These are phyloP conservation scores for Gambusia yucatana DNA, from an alignment of 2,797 vertebrate genomes.

Conservation along the genomic window DNA sequence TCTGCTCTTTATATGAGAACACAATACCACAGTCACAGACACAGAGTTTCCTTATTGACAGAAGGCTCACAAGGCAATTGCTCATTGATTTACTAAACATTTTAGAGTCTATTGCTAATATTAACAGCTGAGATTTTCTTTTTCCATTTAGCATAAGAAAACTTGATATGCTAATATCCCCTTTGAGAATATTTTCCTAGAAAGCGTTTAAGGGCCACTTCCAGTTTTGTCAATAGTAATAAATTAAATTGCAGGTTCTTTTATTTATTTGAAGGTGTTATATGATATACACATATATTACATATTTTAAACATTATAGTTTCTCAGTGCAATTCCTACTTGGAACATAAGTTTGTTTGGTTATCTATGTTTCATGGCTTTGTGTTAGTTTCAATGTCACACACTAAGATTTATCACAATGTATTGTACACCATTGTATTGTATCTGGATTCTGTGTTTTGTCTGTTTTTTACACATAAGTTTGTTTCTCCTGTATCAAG, in stretches of 20 bases:
- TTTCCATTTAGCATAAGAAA: background rate
- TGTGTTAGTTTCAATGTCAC: background rate
- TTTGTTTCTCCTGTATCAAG: background rate
- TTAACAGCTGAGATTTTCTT: background rate
- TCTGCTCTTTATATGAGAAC: constrained; percentile 30
- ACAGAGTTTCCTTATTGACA: constrained; percentile 15
- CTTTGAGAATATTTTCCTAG: background rate
- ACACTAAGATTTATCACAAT: background rate
- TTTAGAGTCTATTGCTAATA: background rate
- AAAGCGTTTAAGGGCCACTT: background rate
- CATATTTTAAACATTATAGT: background rate
- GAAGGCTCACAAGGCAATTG: background rate
- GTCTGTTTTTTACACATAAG: background rate
- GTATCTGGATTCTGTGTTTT: background rate
- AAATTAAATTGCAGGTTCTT: background rate
- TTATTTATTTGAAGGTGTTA: background rate
- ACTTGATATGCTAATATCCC: background rate
- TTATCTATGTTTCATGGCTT: background rate
- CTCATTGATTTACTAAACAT: constrained; percentile 16
- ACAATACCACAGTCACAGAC: constrained; percentile 19
- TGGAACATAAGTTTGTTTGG: background rate
- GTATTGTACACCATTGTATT: background rate
- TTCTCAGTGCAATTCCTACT: background rate
- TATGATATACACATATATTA: background rate
- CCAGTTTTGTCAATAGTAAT: background rate